Percentiles rank a stretch among this genome's conserved stretches.
Evolutionary conservation across 2,797 vertebrate species (phyloP).

Genomic region (Schizopygopsis pylzovi): DNA sequence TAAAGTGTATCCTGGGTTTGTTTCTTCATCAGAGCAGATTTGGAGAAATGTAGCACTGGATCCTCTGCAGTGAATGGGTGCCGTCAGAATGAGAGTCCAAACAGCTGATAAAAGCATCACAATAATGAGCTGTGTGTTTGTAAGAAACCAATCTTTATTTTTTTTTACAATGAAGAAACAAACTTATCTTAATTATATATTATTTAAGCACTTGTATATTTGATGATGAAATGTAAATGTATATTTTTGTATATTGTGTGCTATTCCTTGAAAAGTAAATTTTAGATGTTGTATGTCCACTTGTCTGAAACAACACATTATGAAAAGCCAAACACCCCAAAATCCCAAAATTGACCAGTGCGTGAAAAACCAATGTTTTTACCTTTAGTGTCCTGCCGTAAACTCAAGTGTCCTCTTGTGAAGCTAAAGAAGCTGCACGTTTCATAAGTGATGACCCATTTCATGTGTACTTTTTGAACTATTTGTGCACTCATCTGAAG

Average conservation of each 20-base stretch:
- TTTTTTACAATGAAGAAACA: neutral
- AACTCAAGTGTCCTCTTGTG: neutral
- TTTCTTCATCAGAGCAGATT: neutral
- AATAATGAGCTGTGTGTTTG: neutral
- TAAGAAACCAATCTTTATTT: neutral
- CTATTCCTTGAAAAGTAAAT: neutral
- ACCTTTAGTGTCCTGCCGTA: neutral
- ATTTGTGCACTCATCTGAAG: slow-evolving; percentile 38
- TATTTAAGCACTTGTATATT: neutral
- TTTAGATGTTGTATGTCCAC: neutral
- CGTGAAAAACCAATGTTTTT: neutral
- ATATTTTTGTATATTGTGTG: too few relatives aligned
- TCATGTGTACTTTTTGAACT: slow-evolving; percentile 34
- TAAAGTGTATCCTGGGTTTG: too few relatives aligned
- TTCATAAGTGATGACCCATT: slow-evolving; percentile 38
- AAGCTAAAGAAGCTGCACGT: neutral
- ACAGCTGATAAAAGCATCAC: neutral
- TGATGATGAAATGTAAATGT: neutral
- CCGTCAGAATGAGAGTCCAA: neutral
- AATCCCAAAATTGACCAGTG: neutral
- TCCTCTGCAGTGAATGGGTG: neutral
- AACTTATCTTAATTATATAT: neutral
- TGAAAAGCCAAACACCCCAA: neutral
- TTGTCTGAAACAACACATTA: neutral
- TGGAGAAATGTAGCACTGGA: neutral